Evolutionary conservation across 2,113 vertebrate species (phyloP).

Genomic region (Lepidothrix coronata): DNA sequence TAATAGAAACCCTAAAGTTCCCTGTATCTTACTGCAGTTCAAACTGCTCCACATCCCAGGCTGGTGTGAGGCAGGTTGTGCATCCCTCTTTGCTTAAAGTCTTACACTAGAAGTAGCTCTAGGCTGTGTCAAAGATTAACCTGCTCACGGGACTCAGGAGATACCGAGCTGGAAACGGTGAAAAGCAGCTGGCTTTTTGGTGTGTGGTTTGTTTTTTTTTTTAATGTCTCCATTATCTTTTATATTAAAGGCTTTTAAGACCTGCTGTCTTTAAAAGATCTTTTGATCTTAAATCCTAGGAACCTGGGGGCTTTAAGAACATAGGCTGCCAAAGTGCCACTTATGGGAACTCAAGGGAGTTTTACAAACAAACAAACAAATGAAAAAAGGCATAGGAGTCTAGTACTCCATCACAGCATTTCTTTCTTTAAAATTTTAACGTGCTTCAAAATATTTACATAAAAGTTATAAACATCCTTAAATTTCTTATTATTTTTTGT

Average conservation of each 20-base stretch:
- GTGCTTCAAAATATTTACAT: background rate
- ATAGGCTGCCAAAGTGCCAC: background rate
- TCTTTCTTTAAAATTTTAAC: slow-evolving; percentile 34
- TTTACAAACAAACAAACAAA: background rate
- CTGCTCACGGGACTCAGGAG: background rate
- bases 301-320: slow-evolving; percentile 28
- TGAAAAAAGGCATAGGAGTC: background rate
- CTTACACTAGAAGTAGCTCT: slow-evolving; percentile 32
- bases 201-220: background rate
- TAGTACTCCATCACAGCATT: background rate
- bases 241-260: slow-evolving; percentile 36
- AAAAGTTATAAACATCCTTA: background rate
- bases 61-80: slow-evolving; percentile 17
- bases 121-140: slow-evolving; percentile 64
- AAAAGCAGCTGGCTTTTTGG: background rate
- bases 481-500: background rate
- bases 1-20: background rate
- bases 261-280: slow-evolving; percentile 46
- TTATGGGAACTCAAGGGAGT: background rate
- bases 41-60: background rate
- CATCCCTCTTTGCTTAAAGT: slow-evolving; percentile 28
- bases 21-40: background rate
- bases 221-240: background rate
- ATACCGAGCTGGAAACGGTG: background rate
- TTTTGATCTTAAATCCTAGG: slow-evolving; percentile 56